These are phyloP conservation scores for Cossypha niveicapilla DNA, from an alignment of 2,797 vertebrate genomes.

Conservation along the genomic window DNA sequence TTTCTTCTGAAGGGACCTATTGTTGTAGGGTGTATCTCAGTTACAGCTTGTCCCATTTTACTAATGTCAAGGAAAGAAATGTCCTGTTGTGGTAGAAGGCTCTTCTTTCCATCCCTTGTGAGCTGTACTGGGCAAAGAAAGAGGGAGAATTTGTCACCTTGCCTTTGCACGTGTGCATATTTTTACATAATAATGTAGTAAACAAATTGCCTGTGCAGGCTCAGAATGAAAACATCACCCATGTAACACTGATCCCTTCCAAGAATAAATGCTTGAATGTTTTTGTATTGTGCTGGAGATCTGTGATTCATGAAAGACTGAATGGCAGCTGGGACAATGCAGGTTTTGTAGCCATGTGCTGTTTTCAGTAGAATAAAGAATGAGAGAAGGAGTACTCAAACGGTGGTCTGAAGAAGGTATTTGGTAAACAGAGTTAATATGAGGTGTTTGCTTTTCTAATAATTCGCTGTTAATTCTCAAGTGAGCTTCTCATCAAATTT, in stretches of 20 bases:
- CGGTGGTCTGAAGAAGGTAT: neutral
- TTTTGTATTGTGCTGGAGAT: neutral
- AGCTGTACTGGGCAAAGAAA: neutral
- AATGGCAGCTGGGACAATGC: neutral
- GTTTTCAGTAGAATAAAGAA: neutral
- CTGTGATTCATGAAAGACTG: neutral
- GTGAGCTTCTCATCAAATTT: neutral
- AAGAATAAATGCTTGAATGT: neutral
- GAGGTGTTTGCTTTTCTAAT: neutral
- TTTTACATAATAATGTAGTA: neutral
- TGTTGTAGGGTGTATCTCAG: neutral
- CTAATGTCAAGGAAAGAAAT: neutral
- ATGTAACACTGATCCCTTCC: neutral
- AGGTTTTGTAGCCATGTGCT: neutral
- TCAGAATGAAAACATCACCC: neutral
- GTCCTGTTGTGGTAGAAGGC: neutral
- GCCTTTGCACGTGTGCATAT: neutral
- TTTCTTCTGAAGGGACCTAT: neutral
- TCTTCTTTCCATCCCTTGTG: neutral
- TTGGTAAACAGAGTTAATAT: neutral
- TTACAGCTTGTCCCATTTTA: neutral
- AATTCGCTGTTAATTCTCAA: neutral
- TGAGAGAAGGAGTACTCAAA: neutral
- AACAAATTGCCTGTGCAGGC: neutral
- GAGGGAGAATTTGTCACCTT: neutral